Evolutionary conservation across 2,797 vertebrate genomes (phyloP).

Genomic region (Bryconaethiops microstoma): DNA sequence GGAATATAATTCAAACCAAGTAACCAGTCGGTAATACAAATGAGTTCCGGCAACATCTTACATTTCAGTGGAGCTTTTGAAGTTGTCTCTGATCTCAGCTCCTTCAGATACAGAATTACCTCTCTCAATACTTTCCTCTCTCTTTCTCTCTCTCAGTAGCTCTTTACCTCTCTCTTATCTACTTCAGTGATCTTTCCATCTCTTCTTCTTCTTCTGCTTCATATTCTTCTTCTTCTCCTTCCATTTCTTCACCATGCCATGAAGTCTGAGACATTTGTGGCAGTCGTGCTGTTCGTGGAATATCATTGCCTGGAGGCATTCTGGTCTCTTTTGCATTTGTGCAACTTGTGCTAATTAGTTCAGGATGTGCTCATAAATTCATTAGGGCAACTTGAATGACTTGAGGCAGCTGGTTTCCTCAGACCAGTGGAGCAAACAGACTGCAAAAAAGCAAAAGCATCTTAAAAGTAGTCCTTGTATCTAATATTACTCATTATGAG

Average conservation of each 20-base stretch:
- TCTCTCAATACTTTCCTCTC: background rate
- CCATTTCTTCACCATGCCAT: background rate
- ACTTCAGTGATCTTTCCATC: background rate
- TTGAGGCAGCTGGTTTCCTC: background rate
- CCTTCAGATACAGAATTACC: constrained; percentile 1
- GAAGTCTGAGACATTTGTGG: background rate
- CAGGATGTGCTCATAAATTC: background rate
- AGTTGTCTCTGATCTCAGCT: constrained; percentile 36
- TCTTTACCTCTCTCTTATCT: background rate
- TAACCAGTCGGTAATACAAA: constrained; percentile 28
- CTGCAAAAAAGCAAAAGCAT: background rate
- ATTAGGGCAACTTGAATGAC: background rate
- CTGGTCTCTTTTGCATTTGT: background rate
- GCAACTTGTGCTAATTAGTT: background rate
- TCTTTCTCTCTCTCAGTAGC: background rate
- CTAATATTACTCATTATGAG: background rate
- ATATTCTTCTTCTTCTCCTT: background rate
- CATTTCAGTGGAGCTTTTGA: constrained; percentile 40
- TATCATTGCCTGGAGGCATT: background rate
- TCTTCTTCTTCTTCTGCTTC: background rate
- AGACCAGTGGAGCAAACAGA: background rate
- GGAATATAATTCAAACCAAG: constrained; percentile 28
- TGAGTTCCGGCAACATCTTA: constrained; percentile 25
- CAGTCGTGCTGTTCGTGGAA: background rate
- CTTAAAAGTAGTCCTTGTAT: background rate